phyloP scores from a whole-genome alignment of 2,888 invertebrate species.

The Xestia c-nigrum region DNA sequence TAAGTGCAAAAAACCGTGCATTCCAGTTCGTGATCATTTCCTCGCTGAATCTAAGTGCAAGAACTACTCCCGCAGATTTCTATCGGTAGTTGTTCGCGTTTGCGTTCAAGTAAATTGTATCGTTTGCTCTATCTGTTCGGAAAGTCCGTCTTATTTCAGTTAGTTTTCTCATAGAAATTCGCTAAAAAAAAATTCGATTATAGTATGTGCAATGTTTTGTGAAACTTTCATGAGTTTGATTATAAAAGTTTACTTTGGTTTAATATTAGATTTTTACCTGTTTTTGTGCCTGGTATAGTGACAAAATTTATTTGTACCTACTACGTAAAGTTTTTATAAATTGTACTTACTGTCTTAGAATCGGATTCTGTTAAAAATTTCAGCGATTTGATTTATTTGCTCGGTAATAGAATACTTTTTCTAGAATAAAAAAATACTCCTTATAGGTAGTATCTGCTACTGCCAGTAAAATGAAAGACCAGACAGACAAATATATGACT shows the following conservation, averaged over 20 bases:
- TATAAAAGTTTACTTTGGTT: background rate
- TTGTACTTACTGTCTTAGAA: background rate
- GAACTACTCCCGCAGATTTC: slow-evolving; percentile 56
- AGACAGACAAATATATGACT: too few species aligned
- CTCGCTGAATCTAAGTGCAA: slow-evolving; percentile 38
- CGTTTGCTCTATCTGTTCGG: slow-evolving; percentile 32
- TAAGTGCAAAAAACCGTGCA: slow-evolving; percentile 31
- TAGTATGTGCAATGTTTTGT: background rate
- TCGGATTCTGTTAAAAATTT: background rate
- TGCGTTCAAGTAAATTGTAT: slow-evolving; percentile 50
- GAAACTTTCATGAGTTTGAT: background rate
- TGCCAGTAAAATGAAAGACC: too few species aligned
- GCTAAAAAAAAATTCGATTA: background rate
- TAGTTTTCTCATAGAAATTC: background rate
- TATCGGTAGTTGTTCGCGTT: slow-evolving; percentile 39
- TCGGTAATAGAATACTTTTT: too few species aligned
- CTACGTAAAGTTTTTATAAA: too few species aligned
- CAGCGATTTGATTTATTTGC: too few species aligned
- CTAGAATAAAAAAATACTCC: too few species aligned
- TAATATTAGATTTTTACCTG: background rate
- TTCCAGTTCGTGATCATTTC: slow-evolving; percentile 42
- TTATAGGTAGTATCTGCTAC: too few species aligned
- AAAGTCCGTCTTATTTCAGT: background rate
- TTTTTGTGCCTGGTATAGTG: background rate
- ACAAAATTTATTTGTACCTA: too few species aligned